These are phyloP conservation scores for Cheilosia variabilis DNA, from an alignment of 2,888 invertebrate genomes.

Conservation along the genomic window DNA sequence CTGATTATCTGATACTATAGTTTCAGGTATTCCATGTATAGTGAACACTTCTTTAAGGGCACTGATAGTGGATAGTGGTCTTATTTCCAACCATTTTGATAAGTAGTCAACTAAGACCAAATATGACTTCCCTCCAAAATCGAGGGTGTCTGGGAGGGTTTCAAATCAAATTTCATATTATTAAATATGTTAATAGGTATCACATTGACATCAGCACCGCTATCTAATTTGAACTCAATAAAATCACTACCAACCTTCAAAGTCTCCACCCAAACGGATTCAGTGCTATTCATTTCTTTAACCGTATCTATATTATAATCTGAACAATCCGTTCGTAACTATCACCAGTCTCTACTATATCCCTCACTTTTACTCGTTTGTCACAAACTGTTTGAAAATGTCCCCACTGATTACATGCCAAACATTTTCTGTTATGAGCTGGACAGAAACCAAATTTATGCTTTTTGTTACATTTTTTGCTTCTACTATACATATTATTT, in stretches of 20 bases:
- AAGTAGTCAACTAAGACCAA: conserved; percentile 5
- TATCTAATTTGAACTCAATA: conserved; percentile 28
- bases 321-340: not conserved
- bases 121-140: conserved; percentile 10
- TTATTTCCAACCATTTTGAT: conserved; percentile 11
- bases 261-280: conserved; percentile 25
- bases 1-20: not conserved
- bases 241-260: conserved; percentile 20
- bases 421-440: conserved; percentile 32
- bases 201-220: conserved; percentile 22
- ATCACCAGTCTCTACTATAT: conserved; percentile 4
- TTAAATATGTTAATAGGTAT: conserved; percentile 11
- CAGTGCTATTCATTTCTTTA: conserved; percentile 22
- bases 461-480: conserved; percentile 27
- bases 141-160: not conserved
- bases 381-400: conserved; percentile 27
- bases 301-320: conserved; percentile 36
- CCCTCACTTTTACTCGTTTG: conserved; percentile 18
- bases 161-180: conserved; percentile 22
- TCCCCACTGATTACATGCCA: conserved; percentile 29
- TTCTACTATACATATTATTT: conserved; percentile 23
- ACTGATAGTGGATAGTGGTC: not conserved
- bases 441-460: conserved; percentile 14
- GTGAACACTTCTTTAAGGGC: not conserved
- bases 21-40: conserved; percentile 21